Evolutionary conservation across 1,140 invertebrate species (phyloP), one percentile per base, ranked within the genome.

Genomic region (Polypedilum pembai): DNA sequence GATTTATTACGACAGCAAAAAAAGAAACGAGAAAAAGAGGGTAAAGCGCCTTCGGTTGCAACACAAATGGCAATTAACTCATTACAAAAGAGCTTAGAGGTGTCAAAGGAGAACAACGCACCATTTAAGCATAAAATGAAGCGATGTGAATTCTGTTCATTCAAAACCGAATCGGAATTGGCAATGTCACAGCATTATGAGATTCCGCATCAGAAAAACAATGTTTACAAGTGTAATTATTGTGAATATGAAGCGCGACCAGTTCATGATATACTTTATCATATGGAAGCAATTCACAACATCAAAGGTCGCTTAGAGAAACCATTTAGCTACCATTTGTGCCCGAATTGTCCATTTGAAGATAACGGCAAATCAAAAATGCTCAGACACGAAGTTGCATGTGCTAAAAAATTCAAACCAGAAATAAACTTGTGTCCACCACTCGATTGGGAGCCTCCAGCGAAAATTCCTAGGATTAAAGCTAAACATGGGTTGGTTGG

Each of bases 341-440:
- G 95, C 82, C 89, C 93, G 0, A 93, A 95, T 79, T 98, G 96
- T 86, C 91, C 93, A 0, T 98, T 96, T 79, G 95, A 98, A 81
- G 94, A 96, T 78, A 95, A 95, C 80, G 92, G 93, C 75, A 97
- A 96, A 82, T 91, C 92, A n/a, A 96, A 96, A 84, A 83, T 97
- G 73, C 93, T 90, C 0, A 86, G 94, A 17, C 96, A 98, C 85
- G 86, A 92, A 75, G 86, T 92, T n/a, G 90, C 93, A 3, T 98
- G 96, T 84, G 86, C 88, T 17, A 95, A 95, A 82, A 94, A 94
- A 81, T 97, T 96, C 82, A 90, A 93, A 80, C 89, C 92, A 0
- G 93, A 95, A 74, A 84, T 88, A 40, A 96, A 96, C 81, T 78
- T 95, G 76, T 89, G 91, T 76, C 94, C 94, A 5, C 88, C 92